Conservation (phyloP, 2,113 vertebrate genomes). For the Catharus fuscescens region DNA sequence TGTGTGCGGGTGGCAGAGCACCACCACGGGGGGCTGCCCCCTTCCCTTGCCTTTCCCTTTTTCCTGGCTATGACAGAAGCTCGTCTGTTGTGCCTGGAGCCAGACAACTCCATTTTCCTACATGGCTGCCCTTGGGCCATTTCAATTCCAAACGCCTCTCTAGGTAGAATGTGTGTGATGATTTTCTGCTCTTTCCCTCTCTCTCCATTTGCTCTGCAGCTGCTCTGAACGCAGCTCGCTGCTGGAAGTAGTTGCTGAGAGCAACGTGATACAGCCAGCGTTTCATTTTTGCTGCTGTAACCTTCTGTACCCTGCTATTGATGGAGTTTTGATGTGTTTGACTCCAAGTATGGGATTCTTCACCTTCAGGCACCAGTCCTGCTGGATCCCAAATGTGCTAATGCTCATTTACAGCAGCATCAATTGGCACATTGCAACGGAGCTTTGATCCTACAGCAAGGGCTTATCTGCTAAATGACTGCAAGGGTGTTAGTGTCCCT, state of each 20-base stretch:
- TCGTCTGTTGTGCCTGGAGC: neutral
- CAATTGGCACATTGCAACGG: neutral
- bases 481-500: constrained; percentile 5
- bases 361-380: constrained; percentile 30
- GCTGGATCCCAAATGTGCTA: constrained; percentile 35
- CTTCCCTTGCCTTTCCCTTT: neutral
- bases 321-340: constrained; percentile 26
- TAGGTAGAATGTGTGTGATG: neutral
- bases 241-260: constrained; percentile 45
- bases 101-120: neutral
- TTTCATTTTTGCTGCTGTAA: constrained; percentile 29
- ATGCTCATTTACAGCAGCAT: constrained; percentile 47
- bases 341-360: constrained; percentile 17
- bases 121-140: neutral
- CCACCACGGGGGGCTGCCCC: rapidly evolving
- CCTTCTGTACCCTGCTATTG: constrained; percentile 20
- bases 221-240: neutral
- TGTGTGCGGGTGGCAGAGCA: neutral
- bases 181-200: neutral
- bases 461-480: constrained; percentile 7
- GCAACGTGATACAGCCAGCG: neutral
- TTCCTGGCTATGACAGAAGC: neutral
- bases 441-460: constrained; percentile 31
- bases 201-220: constrained; percentile 17
- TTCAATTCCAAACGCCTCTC: neutral